Evolutionary conservation across 2,888 invertebrate species (phyloP), one percentile per base, ranked within the genome.

Genomic region (Apeira syringaria): DNA sequence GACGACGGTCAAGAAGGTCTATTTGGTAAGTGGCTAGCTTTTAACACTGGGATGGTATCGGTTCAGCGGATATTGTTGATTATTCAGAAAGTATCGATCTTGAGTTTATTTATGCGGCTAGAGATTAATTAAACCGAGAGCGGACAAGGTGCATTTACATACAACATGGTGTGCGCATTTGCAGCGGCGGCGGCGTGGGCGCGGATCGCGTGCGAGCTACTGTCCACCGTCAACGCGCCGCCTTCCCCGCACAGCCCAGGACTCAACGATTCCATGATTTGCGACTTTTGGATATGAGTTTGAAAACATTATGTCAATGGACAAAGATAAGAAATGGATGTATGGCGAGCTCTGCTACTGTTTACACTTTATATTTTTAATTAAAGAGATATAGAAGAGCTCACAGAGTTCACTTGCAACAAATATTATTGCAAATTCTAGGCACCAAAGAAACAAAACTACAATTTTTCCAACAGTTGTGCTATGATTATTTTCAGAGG

Each of bases 131-230:
- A 87, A 86, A 70, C 68, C 68, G 69, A 55, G 76, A 76, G 76
- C 75, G 77, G 78, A 87, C 87, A 84, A 68, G 83, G 71, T 68
- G 70, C 78, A 90, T 90, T 90, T 81, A 84, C 90, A 90, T 90
- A 89, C 64, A 80, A 90, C 90, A 90, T 77, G 88, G 81, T 67
- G 83, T 70, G 78, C 81, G 89, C 90, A 89, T 89, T 90, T 86
- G 84, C 80, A 67, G 67, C 60, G 62, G n/a, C n/a, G 63, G 58
- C 61, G 53, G 74, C 70, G 82, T 80, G 80, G 81, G 85, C 74
- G 81, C 26, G 6, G 37, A 10, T 30, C 27, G 49, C 47, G 53
- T 44, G 63, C 52, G 56, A 62, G 45, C 26, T 7, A 2, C 20
- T 20, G 20, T 15, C 15, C 20, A 20, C 20, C 17, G 17, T 15